Evolutionary conservation across 2,888 invertebrate genomes (phyloP), one percentile per base, ranked within the genome.

Genomic region (Pseudococcus longispinus): DNA sequence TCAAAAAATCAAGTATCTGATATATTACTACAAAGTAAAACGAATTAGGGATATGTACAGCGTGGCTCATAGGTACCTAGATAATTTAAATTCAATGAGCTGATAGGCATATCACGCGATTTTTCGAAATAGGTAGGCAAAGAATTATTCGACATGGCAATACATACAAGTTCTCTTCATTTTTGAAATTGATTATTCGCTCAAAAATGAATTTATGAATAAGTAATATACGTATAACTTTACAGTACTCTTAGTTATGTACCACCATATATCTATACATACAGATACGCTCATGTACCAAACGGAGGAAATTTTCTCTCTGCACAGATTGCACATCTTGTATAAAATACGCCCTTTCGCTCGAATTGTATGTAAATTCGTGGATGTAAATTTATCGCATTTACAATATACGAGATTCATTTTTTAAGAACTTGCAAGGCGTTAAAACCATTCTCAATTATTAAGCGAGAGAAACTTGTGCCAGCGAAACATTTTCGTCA

Each of bases 191-290:
- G 20, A 60, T 60, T 60, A 60, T 60, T 23, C 60, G 60, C 20
- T 60, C 23, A 60, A 60, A 60, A 60, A 60, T 60, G 60, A 60
- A 60, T 60, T 60, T 23, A 60, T 60, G 60, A 60, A 60, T 60
- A 60, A 60, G 60, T 60, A 60, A 60, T 60, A 51, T 51, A 51
- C n/a, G 37, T 37, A 37, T 37, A 60, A 23, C 9, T 60, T 60
- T 51, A 2, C 60, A 15, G 60, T 60, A 11, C 60, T n/a, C 15
- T 55, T 13, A 46, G 44, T 55, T 20, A 60, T 2, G 1, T n/a
- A n/a, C 51, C 8, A 4, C 4, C 2, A 46, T 15, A 18, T 55
- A 60, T 60, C 60, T 55, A 23, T 60, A 23, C 11, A 60, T 60
- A 60, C 0, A 55, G n/a, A 60, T 2, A 9, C n/a, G 13, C 9